Percentiles rank a stretch among this genome's conserved stretches.
phyloP scores from a whole-genome alignment of 1,140 invertebrate genomes.

The Hydropsyche tenuis region DNA sequence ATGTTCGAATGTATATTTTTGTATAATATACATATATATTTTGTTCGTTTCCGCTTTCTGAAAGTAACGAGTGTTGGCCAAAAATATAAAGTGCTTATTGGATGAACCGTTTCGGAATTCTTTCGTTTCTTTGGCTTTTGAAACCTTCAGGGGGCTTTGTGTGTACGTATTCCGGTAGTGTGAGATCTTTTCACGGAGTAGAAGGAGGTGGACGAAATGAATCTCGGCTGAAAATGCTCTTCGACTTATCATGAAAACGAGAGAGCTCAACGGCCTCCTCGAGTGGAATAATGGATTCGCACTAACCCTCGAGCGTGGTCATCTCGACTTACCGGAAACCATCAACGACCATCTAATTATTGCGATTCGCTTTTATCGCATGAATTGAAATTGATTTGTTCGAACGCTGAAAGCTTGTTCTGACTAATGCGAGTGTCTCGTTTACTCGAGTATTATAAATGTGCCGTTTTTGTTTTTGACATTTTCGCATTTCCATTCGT shows the following conservation, averaged over 20 bases:
- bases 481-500: constrained; percentile 3
- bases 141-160: neutral
- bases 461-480: constrained; percentile 12
- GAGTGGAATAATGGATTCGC: constrained; percentile 37
- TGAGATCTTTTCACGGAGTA: neutral
- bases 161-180: neutral
- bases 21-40: neutral
- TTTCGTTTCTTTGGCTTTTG: constrained; percentile 17
- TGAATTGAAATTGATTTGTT: neutral
- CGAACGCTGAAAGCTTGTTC: neutral
- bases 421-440: too few relatives aligned
- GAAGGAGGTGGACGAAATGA: constrained; percentile 6
- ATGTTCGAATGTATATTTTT: neutral
- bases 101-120: constrained; percentile 22
- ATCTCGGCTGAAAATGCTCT: constrained; percentile 18
- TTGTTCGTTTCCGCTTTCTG: too few relatives aligned
- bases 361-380: too few relatives aligned
- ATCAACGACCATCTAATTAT: too few relatives aligned
- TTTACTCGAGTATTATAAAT: too few relatives aligned
- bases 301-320: constrained; percentile 20
- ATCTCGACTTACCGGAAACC: too few relatives aligned
- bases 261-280: constrained; percentile 26
- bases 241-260: constrained; percentile 35
- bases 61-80: neutral
- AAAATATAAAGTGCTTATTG: constrained; percentile 27